A percentile compares a stretch with the other conserved stretches of the same genome.
These are phyloP conservation scores for Oligia fasciuncula DNA, from an alignment of 2,888 invertebrate species.

Conservation along the genomic window DNA sequence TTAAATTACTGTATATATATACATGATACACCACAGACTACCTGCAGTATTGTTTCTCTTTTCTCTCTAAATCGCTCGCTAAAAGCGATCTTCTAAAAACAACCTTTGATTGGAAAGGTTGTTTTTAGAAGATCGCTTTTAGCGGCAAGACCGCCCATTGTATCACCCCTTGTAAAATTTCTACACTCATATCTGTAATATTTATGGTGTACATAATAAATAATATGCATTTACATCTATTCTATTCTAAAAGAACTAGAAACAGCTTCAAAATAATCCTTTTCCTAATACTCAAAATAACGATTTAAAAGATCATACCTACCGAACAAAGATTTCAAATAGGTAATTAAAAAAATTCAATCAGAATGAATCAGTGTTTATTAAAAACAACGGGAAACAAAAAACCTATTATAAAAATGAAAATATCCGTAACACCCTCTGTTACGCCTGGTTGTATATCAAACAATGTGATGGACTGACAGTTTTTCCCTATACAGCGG, in stretches of 20 bases:
- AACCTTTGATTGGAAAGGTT: too few species aligned
- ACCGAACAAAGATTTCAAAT: background rate
- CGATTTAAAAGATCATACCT: background rate
- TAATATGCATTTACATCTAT: too few species aligned
- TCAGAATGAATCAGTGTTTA: background rate
- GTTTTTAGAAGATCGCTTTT: too few species aligned
- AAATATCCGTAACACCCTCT: constrained; percentile 17
- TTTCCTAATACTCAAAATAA: background rate
- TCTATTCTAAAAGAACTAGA: background rate
- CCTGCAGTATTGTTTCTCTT: too few species aligned
- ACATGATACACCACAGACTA: too few species aligned
- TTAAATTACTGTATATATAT: background rate
- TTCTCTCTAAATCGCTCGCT: too few species aligned
- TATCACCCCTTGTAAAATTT: too few species aligned
- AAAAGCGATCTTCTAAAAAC: too few species aligned
- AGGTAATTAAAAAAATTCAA: background rate
- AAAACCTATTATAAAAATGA: constrained; percentile 10
- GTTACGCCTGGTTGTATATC: constrained; percentile 13
- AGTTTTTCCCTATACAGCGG: constrained; percentile 31
- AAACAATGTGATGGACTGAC: constrained; percentile 48
- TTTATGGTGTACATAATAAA: too few species aligned
- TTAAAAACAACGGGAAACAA: constrained; percentile 2
- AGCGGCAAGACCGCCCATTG: too few species aligned
- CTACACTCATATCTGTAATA: too few species aligned
- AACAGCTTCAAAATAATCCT: background rate